Evolutionary conservation across 2,113 vertebrate genomes (phyloP).

Genomic region (Otolemur garnettii): DNA sequence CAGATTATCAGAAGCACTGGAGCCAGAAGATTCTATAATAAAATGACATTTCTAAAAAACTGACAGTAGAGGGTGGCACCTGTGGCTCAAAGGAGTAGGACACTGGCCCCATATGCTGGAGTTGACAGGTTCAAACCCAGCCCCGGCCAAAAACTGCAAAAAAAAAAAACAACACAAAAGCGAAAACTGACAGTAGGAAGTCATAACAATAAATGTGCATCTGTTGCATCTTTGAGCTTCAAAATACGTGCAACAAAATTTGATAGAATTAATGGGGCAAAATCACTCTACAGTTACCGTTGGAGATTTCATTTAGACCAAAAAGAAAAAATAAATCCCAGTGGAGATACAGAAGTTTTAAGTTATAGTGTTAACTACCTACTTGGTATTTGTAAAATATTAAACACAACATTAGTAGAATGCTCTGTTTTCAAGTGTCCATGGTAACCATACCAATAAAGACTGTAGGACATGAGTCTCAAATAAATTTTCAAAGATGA

Average conservation of each 20-base stretch:
- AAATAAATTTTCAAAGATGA: not conserved
- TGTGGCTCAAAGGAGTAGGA: too few relatives aligned
- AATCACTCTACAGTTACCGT: not conserved
- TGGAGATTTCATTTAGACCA: not conserved
- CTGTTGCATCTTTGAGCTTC: not conserved
- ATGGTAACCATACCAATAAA: not conserved
- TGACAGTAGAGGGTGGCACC: not conserved
- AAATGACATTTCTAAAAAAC: not conserved
- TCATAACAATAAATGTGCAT: not conserved
- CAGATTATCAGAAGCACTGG: not conserved
- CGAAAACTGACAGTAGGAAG: not conserved
- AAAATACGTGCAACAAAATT: conserved; percentile 8
- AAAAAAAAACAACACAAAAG: too few relatives aligned
- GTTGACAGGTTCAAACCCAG: too few relatives aligned
- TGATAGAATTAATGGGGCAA: conserved; percentile 1
- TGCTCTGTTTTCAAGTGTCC: not conserved
- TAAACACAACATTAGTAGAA: not conserved
- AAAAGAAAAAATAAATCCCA: not conserved
- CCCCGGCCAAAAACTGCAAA: too few relatives aligned
- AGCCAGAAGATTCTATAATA: not conserved
- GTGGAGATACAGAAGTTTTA: not conserved
- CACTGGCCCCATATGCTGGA: too few relatives aligned
- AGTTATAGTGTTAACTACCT: not conserved
- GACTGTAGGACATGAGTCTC: not conserved
- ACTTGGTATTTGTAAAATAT: conserved; percentile 3